phyloP scores from a whole-genome alignment of 2,113 vertebrate species.

The Rhagologus leucostigma region DNA sequence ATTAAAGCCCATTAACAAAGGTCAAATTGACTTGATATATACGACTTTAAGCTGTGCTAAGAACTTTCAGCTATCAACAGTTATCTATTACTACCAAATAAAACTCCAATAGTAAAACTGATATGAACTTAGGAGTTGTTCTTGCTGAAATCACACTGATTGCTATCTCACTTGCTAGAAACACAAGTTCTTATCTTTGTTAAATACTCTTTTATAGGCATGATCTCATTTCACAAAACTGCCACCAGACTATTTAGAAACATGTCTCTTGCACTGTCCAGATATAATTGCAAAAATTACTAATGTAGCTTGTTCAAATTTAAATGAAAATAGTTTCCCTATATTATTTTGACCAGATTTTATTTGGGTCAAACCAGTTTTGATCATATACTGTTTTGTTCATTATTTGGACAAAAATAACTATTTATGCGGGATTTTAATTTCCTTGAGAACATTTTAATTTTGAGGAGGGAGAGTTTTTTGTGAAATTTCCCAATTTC shows the following conservation, averaged over 20 bases:
- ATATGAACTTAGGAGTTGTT: not conserved
- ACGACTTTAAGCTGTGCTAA: not conserved
- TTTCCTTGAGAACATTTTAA: not conserved
- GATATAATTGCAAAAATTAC: not conserved
- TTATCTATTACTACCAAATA: not conserved
- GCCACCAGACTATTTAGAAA: not conserved
- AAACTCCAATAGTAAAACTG: not conserved
- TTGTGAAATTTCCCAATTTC: not conserved
- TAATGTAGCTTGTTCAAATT: not conserved
- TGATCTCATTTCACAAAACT: not conserved
- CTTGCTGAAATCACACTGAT: constrained; percentile 20
- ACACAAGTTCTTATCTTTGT: not conserved
- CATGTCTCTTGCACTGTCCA: not conserved
- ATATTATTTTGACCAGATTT: not conserved
- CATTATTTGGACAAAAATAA: not conserved
- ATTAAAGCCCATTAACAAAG: constrained; percentile 13
- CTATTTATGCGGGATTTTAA: not conserved
- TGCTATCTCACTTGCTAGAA: not conserved
- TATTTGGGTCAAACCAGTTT: not conserved
- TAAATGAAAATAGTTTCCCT: not conserved
- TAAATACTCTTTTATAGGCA: not conserved
- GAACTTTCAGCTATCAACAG: not conserved
- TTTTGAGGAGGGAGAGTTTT: not conserved
- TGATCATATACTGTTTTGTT: not conserved
- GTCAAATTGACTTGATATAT: not conserved